These are phyloP conservation scores for Dilophus febrilis DNA, from an alignment of 2,888 invertebrate species.

Conservation along the genomic window DNA sequence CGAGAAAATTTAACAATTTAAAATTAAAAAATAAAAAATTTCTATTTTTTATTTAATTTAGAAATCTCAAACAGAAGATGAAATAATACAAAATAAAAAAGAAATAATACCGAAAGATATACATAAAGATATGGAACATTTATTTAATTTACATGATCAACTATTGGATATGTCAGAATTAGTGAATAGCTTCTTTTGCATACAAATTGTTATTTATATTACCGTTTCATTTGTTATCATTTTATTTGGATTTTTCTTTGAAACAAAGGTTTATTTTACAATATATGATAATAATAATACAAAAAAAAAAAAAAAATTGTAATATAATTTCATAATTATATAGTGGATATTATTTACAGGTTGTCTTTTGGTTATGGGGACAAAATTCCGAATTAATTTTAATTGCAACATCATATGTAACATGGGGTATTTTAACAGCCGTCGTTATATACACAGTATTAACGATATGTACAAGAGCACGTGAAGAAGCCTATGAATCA, in stretches of 20 bases:
- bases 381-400: constrained; percentile 20
- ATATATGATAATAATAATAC: too few species aligned
- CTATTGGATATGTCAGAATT: constrained; percentile 22
- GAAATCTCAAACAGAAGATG: background rate
- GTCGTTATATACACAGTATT: constrained; percentile 22
- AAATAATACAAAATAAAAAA: constrained; percentile 4
- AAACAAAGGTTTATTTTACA: constrained; percentile 22
- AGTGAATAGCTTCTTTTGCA: constrained; percentile 23
- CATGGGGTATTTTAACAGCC: constrained; percentile 21
- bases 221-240: constrained; percentile 24
- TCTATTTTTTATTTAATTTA: background rate
- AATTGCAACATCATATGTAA: constrained; percentile 20
- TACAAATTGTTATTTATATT: constrained; percentile 27
- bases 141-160: constrained; percentile 25
- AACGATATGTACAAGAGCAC: constrained; percentile 9
- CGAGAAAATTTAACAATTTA: too few species aligned
- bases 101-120: constrained; percentile 12
- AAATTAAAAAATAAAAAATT: too few species aligned
- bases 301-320: too few species aligned
- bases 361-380: constrained; percentile 21
- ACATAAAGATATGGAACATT: constrained; percentile 5
- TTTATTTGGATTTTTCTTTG: constrained; percentile 27
- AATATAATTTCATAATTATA: background rate
- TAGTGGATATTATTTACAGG: constrained; percentile 5
- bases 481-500: constrained; percentile 17